Evolutionary conservation across 2,113 vertebrate genomes (phyloP).

Genomic region (Cebus imitator): DNA sequence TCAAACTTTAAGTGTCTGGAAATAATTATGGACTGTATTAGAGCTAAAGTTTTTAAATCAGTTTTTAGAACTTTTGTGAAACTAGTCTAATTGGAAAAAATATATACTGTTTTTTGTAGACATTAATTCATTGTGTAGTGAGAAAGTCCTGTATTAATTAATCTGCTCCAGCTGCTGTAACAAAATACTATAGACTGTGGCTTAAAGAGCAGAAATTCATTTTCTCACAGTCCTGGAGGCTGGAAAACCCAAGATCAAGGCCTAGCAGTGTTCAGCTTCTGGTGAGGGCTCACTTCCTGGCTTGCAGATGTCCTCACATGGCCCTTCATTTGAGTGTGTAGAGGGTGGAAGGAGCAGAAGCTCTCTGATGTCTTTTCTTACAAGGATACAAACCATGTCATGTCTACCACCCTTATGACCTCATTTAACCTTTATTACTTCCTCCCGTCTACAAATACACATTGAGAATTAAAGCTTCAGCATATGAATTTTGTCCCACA

Average conservation of each 20-base stretch:
- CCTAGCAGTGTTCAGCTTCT: background rate
- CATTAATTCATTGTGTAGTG: conserved; percentile 1
- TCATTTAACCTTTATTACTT: conserved; percentile 14
- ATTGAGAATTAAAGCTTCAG: background rate
- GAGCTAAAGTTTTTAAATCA: background rate
- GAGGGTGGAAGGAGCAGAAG: background rate
- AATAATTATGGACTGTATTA: background rate
- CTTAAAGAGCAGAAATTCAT: background rate
- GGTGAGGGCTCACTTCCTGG: background rate
- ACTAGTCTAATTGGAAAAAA: conserved; percentile 3
- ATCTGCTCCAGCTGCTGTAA: background rate
- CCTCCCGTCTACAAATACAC: background rate
- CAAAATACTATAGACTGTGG: background rate
- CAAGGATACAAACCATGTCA: background rate
- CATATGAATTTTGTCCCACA: background rate
- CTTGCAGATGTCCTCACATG: background rate
- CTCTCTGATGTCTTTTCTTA: background rate
- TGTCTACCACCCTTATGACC: background rate
- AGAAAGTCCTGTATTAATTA: background rate
- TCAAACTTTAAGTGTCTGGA: background rate
- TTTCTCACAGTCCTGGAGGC: background rate
- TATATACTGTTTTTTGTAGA: background rate
- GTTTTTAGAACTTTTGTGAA: conserved; percentile 28
- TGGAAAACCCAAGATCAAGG: background rate
- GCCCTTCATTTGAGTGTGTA: background rate